phyloP scores from a whole-genome alignment of 1,140 invertebrate species.

The Anastatus disparis region DNA sequence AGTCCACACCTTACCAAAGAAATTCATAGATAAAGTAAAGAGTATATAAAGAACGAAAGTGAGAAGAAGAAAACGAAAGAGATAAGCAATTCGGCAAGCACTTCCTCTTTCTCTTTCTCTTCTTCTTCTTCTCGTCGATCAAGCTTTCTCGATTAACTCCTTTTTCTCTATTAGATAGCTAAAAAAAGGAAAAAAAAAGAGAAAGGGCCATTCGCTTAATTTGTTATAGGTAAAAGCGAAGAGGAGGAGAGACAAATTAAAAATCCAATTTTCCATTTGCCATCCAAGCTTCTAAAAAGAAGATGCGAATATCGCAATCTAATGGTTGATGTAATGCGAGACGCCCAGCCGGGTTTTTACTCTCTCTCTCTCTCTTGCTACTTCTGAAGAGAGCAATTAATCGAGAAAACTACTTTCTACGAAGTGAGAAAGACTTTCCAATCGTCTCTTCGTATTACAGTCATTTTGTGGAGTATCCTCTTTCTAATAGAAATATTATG shows the following conservation, averaged over 20 bases:
- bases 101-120: too few species aligned
- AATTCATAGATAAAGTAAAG: neutral
- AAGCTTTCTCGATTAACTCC: constrained; percentile 30
- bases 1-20: neutral
- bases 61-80: neutral
- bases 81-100: neutral
- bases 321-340: constrained; percentile 2
- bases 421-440: neutral
- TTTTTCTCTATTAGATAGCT: constrained; percentile 4
- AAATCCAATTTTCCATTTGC: constrained; percentile 55
- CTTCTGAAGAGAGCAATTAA: constrained; percentile 21
- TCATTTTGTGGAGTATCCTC: neutral
- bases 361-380: too few species aligned
- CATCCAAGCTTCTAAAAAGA: neutral
- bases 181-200: too few species aligned
- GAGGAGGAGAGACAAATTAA: constrained; percentile 53
- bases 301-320: constrained; percentile 44
- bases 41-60: neutral
- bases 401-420: constrained; percentile 32
- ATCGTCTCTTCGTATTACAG: constrained; percentile 11
- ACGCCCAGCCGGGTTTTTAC: neutral
- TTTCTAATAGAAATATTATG: constrained; percentile 15
- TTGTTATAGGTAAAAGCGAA: too few species aligned
- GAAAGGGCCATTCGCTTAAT: constrained; percentile 54
- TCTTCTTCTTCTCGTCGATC: constrained; percentile 14